phyloP scores from a whole-genome alignment of 2,113 vertebrate genomes.

The Leptosomus discolor region DNA sequence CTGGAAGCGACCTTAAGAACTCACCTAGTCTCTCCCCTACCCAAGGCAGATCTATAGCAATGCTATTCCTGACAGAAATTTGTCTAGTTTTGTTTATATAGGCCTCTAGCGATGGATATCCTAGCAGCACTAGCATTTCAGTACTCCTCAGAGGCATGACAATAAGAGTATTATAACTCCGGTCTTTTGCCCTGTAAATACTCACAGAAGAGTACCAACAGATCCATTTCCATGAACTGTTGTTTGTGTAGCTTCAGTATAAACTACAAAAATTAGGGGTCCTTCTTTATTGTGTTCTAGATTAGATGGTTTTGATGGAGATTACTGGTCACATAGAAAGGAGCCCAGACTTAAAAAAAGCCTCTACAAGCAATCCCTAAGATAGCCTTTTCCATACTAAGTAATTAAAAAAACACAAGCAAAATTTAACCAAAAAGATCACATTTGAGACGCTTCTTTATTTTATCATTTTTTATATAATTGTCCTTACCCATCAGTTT shows the following conservation, averaged over 20 bases:
- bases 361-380: background rate
- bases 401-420: background rate
- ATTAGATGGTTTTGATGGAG: background rate
- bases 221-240: background rate
- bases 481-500: background rate
- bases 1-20: background rate
- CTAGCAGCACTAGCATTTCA: background rate
- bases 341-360: background rate
- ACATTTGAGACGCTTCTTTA: rapidly evolving
- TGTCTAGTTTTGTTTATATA: background rate
- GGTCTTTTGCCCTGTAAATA: background rate
- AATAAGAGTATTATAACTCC: background rate
- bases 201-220: background rate
- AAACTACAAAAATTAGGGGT: background rate
- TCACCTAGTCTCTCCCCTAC: background rate
- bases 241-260: background rate
- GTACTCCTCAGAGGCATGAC: background rate
- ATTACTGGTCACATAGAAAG: background rate
- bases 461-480: background rate
- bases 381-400: background rate
- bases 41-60: background rate
- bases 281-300: background rate
- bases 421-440: background rate
- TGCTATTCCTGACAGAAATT: background rate
- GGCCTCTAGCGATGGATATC: background rate